Evolutionary conservation across 2,888 invertebrate species (phyloP).

Genomic region (Macroteleia sp.): DNA sequence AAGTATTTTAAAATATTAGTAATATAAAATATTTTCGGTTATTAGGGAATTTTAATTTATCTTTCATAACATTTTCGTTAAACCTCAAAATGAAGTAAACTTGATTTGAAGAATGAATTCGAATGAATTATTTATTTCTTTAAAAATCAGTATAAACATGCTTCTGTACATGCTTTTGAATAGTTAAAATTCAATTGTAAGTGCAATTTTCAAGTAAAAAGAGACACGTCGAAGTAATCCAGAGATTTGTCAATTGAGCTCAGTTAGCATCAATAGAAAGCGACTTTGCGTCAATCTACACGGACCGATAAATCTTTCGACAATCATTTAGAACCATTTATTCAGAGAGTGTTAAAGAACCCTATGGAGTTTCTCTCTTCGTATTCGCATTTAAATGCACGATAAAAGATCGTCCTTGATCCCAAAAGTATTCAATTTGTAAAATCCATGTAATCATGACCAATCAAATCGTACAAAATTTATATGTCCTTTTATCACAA

Average conservation of each 20-base stretch:
- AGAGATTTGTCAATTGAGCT: conserved; percentile 49
- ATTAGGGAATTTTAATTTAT: too few relatives aligned
- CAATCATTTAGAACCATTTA: conserved; percentile 58
- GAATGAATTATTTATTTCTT: too few relatives aligned
- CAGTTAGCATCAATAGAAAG: conserved; percentile 43
- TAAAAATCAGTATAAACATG: too few relatives aligned
- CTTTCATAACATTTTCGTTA: too few relatives aligned
- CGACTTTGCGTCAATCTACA: conserved; percentile 51
- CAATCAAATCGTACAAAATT: too few relatives aligned
- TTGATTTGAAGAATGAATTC: too few relatives aligned
- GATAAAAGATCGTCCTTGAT: conserved; percentile 18
- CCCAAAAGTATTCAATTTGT: conserved; percentile 7
- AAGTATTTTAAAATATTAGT: too few relatives aligned
- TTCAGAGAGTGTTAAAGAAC: conserved; percentile 39
- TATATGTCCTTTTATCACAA: too few relatives aligned
- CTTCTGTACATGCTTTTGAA: conserved; percentile 22
- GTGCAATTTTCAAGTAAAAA: conserved; percentile 29
- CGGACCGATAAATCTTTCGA: conserved; percentile 49
- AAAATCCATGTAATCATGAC: too few relatives aligned
- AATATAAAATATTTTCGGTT: too few relatives aligned
- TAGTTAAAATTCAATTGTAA: conserved; percentile 21
- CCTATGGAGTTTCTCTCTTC: too few relatives aligned
- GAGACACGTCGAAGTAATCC: conserved; percentile 25
- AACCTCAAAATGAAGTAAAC: too few relatives aligned
- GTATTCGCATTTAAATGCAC: conserved; percentile 40